phyloP scores from a whole-genome alignment of 1,140 invertebrate species.

The Camponotus pennsylvanicus region DNA sequence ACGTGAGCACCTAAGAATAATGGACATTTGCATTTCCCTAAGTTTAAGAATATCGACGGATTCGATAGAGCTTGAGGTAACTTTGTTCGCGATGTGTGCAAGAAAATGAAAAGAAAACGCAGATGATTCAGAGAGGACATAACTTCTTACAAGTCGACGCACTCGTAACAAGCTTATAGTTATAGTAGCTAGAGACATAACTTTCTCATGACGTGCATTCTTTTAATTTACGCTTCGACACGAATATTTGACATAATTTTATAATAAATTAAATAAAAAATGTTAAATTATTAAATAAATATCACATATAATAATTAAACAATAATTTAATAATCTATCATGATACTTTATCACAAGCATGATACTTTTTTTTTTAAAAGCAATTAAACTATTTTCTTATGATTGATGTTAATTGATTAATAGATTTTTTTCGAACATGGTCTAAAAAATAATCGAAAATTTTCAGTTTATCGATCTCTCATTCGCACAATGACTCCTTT shows the following conservation, averaged over 20 bases:
- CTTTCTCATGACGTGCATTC: slow-evolving; percentile 30
- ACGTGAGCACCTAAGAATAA: background rate
- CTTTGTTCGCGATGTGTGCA: background rate
- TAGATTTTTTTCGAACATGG: background rate
- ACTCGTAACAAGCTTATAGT: slow-evolving; percentile 2
- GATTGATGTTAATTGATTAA: background rate
- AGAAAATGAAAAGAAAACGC: slow-evolving; percentile 1
- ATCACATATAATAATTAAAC: no score
- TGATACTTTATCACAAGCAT: background rate
- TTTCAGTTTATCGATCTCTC: slow-evolving; percentile 58
- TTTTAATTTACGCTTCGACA: slow-evolving; percentile 9
- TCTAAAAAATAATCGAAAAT: background rate
- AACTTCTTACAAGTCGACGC: slow-evolving; percentile 27
- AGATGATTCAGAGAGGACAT: slow-evolving; percentile 19
- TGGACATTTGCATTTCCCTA: background rate
- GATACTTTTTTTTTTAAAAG: background rate
- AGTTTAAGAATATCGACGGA: background rate
- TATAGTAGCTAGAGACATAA: background rate
- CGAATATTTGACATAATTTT: background rate
- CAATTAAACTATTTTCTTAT: background rate
- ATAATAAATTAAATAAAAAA: no score
- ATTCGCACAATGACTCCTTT: slow-evolving; percentile 28
- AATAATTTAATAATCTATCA: no score
- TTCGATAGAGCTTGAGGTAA: background rate
- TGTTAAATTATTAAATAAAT: no score